Evolutionary conservation across 2,888 invertebrate genomes (phyloP).

Genomic region (Ectemnius continuus): DNA sequence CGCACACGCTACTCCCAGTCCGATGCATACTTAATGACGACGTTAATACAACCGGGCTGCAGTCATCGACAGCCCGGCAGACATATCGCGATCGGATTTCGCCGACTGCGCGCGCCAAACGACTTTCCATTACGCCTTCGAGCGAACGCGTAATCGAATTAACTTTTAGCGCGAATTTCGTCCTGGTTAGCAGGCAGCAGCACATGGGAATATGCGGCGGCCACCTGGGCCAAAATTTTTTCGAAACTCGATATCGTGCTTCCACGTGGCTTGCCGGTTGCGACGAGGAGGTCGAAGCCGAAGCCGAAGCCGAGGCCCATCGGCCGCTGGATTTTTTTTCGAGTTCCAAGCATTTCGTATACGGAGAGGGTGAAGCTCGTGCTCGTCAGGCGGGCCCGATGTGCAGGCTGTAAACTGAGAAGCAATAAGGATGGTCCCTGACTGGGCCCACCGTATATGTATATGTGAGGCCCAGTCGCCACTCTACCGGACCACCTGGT

Average conservation of each 20-base stretch:
- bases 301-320: not conserved
- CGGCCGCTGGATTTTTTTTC: constrained; percentile 23
- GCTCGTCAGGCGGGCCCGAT: constrained; percentile 26
- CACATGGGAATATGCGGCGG: constrained; percentile 7
- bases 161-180: constrained; percentile 6
- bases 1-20: not conserved
- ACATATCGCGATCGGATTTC: constrained; percentile 5
- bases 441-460: constrained; percentile 28
- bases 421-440: constrained; percentile 36
- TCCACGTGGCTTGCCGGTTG: constrained; percentile 43
- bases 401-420: constrained; percentile 57
- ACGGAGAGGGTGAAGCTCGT: constrained; percentile 26
- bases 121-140: constrained; percentile 5
- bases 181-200: too few relatives aligned
- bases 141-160: constrained; percentile 8
- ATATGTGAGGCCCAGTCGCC: constrained; percentile 38
- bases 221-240: constrained; percentile 46
- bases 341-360: constrained; percentile 40
- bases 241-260: constrained; percentile 50
- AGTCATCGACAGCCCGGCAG: not conserved
- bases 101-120: constrained; percentile 7
- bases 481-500: constrained; percentile 56
- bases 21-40: constrained; percentile 10
- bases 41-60: constrained; percentile 1
- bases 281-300: constrained; percentile 6